Conservation (phyloP, 2,113 vertebrate genomes). For the Coracopsis vasa region DNA sequence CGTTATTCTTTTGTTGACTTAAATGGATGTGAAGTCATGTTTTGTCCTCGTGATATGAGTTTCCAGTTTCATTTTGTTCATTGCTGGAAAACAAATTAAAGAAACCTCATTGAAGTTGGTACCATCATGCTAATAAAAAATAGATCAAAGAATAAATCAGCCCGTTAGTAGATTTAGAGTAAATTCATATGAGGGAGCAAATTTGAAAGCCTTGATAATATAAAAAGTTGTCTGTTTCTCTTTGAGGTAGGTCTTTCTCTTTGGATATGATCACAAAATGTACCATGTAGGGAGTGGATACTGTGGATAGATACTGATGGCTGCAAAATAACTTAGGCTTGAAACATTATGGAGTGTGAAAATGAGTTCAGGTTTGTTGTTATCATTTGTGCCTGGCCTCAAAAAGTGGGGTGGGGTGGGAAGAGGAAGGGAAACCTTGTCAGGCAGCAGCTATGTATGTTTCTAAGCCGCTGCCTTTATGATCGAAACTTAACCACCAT, state of each 20-base stretch:
- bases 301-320: not conserved
- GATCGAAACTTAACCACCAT: not conserved
- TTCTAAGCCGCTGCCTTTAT: not conserved
- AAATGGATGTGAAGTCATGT: not conserved
- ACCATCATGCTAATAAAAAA: not conserved
- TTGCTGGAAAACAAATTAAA: not conserved
- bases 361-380: not conserved
- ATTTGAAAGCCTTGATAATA: slow-evolving; percentile 36
- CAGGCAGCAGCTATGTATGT: not conserved
- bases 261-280: not conserved
- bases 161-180: slow-evolving; percentile 9
- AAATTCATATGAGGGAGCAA: slow-evolving; percentile 29
- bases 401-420: not conserved
- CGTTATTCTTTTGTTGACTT: not conserved
- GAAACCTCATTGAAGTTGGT: slow-evolving; percentile 5
- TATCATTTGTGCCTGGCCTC: not conserved
- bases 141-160: slow-evolving; percentile 37
- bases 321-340: not conserved
- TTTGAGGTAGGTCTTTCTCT: not conserved
- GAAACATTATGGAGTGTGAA: not conserved
- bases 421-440: not conserved
- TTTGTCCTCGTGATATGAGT: not conserved
- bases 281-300: not conserved
- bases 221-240: slow-evolving; percentile 26
- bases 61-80: slow-evolving; percentile 35